A percentile compares a stretch with the other conserved stretches of the same genome.
These are phyloP conservation scores for Morone chrysops DNA, from an alignment of 2,113 vertebrate species.

Conservation along the genomic window DNA sequence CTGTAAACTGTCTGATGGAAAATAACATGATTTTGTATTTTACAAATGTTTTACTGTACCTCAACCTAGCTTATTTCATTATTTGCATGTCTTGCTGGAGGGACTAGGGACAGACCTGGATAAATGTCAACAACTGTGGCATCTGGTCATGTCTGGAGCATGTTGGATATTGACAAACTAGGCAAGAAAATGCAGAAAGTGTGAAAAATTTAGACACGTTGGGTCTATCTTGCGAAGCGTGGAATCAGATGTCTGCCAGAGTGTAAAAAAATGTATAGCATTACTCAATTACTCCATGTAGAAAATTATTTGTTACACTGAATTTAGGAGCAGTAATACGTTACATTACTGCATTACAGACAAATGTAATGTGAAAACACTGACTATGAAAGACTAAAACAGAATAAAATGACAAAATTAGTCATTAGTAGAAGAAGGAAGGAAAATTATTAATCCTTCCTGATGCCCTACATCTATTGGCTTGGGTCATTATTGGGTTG, in stretches of 20 bases:
- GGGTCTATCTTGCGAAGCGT: not conserved
- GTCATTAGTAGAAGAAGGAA: not conserved
- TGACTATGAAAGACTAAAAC: not conserved
- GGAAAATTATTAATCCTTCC: not conserved
- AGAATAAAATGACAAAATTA: not conserved
- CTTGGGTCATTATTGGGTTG: not conserved
- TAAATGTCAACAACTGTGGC: not conserved
- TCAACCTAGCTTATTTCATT: too few relatives aligned
- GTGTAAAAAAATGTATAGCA: not conserved
- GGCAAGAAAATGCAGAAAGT: not conserved
- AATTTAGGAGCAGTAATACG: too few relatives aligned
- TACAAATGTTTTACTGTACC: too few relatives aligned
- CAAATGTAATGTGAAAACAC: too few relatives aligned
- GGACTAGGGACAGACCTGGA: not conserved
- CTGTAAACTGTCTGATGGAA: not conserved
- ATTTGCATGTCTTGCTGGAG: not conserved
- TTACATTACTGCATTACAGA: too few relatives aligned
- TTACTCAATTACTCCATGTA: too few relatives aligned
- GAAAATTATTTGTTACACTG: too few relatives aligned
- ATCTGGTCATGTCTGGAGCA: not conserved
- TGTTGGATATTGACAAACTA: not conserved
- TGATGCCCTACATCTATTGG: constrained; percentile 4
- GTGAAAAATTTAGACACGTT: not conserved
- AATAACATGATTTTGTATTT: not conserved
- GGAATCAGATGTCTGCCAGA: too few relatives aligned